Evolutionary conservation across 2,888 invertebrate genomes (phyloP).

Genomic region (Physocephala rufipes): DNA sequence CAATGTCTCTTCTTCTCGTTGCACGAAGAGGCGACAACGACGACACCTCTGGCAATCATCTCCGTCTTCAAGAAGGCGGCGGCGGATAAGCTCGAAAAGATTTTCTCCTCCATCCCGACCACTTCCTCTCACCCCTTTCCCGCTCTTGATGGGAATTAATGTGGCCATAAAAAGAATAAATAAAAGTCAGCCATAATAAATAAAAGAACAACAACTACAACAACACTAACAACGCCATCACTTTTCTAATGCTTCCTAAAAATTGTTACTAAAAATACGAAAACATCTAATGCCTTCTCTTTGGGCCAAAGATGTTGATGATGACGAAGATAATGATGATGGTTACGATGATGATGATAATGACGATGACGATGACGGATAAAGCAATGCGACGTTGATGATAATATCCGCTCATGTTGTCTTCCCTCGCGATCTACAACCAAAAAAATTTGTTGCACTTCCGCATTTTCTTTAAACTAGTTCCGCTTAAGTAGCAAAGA

Average conservation of each 20-base stretch:
- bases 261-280: constrained; percentile 21
- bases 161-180: constrained; percentile 11
- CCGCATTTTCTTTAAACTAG: too few species aligned
- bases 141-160: constrained; percentile 7
- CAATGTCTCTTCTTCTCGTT: constrained; percentile 11
- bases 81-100: neutral
- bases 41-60: too few species aligned
- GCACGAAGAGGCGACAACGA: neutral
- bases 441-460: too few species aligned
- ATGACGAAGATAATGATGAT: neutral
- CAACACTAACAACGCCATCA: neutral
- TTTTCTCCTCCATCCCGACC: neutral
- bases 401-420: too few species aligned
- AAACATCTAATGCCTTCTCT: neutral
- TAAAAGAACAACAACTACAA: neutral
- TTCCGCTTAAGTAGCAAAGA: too few species aligned
- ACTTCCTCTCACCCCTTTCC: neutral
- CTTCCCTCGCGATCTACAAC: too few species aligned
- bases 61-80: neutral
- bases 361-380: too few species aligned
- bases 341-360: neutral
- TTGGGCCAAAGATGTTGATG: constrained; percentile 1
- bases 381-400: too few species aligned
- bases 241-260: neutral
- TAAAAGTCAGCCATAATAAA: neutral